Evolutionary conservation across 2,888 invertebrate species (phyloP), one percentile per base, ranked within the genome.

Genomic region (Malachius bipustulatus): DNA sequence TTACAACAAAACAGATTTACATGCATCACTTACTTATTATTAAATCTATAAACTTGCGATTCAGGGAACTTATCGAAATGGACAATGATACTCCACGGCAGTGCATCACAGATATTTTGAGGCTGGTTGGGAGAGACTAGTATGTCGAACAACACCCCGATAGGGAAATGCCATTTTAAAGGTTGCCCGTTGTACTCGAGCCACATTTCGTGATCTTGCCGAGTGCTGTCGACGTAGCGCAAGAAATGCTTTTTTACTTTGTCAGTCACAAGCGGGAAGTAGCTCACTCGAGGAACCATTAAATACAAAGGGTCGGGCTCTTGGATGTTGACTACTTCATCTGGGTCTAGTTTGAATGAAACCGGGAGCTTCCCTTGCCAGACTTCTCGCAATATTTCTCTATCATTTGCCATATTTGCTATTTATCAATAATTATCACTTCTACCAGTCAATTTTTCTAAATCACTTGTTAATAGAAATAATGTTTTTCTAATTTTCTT

Each of bases 361-460:
- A 96, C 77, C 0, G 97, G 94, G 32, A 98, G 69, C 62, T 87
- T 84, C 13, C 91, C 91, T 52, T 93, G 90, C 96, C 96, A 97
- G 49, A 94, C 78, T 67, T 91, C 90, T 38, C 94, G 73, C 36
- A 94, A 65, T 38, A 96, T 81, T 73, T 97, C 91, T 52, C 93
- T 74, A 62, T 98, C 97, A 56, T 90, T 88, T 43, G 90, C 89
- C 93, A 93, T 93, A 50, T 24, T 8, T 8, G 24, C 24, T 24
- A n/a, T n/a, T n/a, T n/a, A n/a, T n/a, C n/a, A n/a, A n/a, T n/a
- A n/a, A n/a, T n/a, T n/a, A n/a, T n/a, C n/a, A n/a, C n/a, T n/a
- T n/a, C n/a, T n/a, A n/a, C n/a, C n/a, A n/a, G n/a, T n/a, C n/a
- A n/a, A n/a, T n/a, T n/a, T n/a, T n/a, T n/a, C n/a, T n/a, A n/a